These are phyloP conservation scores for Maniola jurtina DNA, from an alignment of 1,140 invertebrate genomes.

Conservation along the genomic window DNA sequence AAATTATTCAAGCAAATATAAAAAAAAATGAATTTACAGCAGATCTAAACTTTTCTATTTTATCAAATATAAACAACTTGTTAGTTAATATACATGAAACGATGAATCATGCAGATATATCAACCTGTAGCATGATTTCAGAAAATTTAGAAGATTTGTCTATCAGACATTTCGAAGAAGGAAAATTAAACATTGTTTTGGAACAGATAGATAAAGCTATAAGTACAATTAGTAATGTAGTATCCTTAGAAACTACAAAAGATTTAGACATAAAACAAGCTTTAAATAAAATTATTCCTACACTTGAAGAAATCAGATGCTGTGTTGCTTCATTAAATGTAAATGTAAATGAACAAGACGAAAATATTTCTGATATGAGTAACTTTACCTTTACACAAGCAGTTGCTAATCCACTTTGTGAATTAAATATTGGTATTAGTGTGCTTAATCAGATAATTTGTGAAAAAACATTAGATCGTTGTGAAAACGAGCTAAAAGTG, in stretches of 20 bases:
- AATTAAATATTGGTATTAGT: conserved; percentile 61
- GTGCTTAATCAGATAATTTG: conserved; percentile 57
- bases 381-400: conserved; percentile 51
- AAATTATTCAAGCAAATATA: conserved; percentile 56
- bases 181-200: conserved; percentile 45
- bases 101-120: conserved; percentile 65
- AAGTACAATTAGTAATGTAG: conserved; percentile 48
- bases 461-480: conserved; percentile 46
- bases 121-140: conserved; percentile 58
- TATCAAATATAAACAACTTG: conserved; percentile 65
- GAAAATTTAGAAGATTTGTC: conserved; percentile 51
- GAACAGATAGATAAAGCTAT: conserved; percentile 60
- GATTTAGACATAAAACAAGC: conserved; percentile 39
- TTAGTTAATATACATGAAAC: conserved; percentile 68
- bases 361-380: conserved; percentile 63
- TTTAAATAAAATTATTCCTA: conserved; percentile 54
- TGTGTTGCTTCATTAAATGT: conserved; percentile 45
- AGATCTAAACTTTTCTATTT: conserved; percentile 51
- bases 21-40: conserved; percentile 49
- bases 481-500: conserved; percentile 60
- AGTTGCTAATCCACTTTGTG: conserved; percentile 59
- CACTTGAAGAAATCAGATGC: conserved; percentile 60
- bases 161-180: conserved; percentile 30
- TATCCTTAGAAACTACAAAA: conserved; percentile 43
- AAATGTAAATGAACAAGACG: conserved; percentile 36